Conservation (phyloP, 2,113 vertebrate species). For the Polypterus bichir region DNA sequence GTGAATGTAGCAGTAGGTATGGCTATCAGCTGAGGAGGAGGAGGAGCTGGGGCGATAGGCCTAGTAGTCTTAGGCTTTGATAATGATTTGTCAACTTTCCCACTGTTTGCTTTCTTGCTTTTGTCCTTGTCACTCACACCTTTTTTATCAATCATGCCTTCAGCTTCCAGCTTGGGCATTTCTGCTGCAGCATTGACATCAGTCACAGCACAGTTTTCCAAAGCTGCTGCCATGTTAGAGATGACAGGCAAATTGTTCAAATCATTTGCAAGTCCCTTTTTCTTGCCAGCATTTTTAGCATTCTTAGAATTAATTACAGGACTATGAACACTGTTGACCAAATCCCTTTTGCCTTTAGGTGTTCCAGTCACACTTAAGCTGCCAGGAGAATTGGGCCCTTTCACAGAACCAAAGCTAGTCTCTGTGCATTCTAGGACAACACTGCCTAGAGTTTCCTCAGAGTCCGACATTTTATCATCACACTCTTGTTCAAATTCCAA, state of each 20-base stretch:
- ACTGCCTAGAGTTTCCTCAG: constrained; percentile 69
- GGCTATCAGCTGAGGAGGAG: constrained; percentile 89
- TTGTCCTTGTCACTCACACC: constrained; percentile 59
- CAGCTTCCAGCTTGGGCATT: constrained; percentile 94
- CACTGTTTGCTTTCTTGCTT: constrained; percentile 69
- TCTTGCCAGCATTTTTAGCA: constrained; percentile 75
- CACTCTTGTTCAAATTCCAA: constrained; percentile 81
- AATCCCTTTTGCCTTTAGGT: constrained; percentile 72
- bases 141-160: constrained; percentile 88
- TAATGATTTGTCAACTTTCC: constrained; percentile 76
- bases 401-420: constrained; percentile 59
- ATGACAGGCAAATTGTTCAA: constrained; percentile 82
- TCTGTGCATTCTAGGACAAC: constrained; percentile 72
- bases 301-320: constrained; percentile 62
- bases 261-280: constrained; percentile 71
- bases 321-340: constrained; percentile 63
- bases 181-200: constrained; percentile 68
- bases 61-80: constrained; percentile 81
- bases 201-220: constrained; percentile 74
- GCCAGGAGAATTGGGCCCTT: constrained; percentile 67
- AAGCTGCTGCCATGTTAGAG: constrained; percentile 83
- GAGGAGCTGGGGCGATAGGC: constrained; percentile 77
- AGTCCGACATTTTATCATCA: constrained; percentile 88
- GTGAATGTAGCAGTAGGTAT: constrained; percentile 79
- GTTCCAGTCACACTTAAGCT: constrained; percentile 67